Conservation (phyloP, 2,797 vertebrate genomes). For the Platyrinchus mystaceus region DNA sequence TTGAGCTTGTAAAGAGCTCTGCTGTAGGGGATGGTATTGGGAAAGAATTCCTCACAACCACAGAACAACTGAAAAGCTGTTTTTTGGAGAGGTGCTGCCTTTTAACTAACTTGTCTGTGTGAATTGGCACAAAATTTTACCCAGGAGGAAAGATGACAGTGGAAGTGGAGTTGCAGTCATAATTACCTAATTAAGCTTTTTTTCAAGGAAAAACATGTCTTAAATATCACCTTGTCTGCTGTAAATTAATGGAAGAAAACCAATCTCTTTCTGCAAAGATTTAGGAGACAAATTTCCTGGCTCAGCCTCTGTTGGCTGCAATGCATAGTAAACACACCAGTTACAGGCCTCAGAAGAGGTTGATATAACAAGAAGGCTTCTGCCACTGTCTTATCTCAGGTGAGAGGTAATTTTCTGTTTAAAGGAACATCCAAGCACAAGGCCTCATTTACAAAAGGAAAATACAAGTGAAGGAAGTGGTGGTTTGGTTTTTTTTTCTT, state of each 20-base stretch:
- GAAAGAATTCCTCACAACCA: neutral
- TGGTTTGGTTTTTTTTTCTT: neutral
- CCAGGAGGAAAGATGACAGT: neutral
- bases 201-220: neutral
- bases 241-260: neutral
- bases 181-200: neutral
- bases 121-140: neutral
- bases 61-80: neutral
- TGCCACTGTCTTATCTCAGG: neutral
- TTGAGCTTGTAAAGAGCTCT: neutral
- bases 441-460: neutral
- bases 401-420: neutral
- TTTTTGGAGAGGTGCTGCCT: neutral
- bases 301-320: neutral
- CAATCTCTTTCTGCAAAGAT: neutral
- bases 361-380: neutral
- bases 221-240: neutral
- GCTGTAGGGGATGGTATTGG: rapidly evolving
- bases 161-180: neutral
- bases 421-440: neutral
- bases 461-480: neutral
- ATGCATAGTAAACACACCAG: neutral
- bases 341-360: neutral
- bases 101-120: neutral
- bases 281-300: neutral